phyloP scores from a whole-genome alignment of 2,888 invertebrate genomes.

The Dicroscelio sp. region DNA sequence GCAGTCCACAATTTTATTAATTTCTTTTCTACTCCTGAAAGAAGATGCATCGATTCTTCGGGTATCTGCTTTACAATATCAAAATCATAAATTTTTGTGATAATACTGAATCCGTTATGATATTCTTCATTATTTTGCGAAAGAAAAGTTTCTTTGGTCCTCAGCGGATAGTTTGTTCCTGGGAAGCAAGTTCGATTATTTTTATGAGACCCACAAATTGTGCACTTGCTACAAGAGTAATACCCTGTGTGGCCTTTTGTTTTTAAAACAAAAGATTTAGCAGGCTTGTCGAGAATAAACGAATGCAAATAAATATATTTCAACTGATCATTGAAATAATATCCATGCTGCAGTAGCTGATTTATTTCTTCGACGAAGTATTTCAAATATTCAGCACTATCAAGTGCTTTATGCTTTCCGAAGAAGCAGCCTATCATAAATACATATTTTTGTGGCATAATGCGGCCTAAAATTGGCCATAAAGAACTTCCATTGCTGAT shows the following conservation, averaged over 20 bases:
- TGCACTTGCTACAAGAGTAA: conserved; percentile 44
- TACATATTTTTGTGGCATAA: not conserved
- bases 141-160: not conserved
- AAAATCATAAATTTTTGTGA: conserved; percentile 7
- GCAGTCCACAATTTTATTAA: conserved; percentile 33
- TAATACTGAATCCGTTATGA: conserved; percentile 25
- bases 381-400: conserved; percentile 22
- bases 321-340: too few species aligned
- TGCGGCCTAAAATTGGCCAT: conserved; percentile 44
- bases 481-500: not conserved
- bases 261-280: conserved; percentile 19
- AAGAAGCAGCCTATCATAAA: conserved; percentile 50
- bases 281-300: conserved; percentile 48
- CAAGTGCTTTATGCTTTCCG: conserved; percentile 4
- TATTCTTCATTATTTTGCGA: not conserved
- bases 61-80: conserved; percentile 17
- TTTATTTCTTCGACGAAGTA: conserved; percentile 32
- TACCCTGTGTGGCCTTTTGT: conserved; percentile 37
- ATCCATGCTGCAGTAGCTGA: too few species aligned
- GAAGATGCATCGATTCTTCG: conserved; percentile 17
- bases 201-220: not conserved
- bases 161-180: not conserved
- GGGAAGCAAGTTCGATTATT: conserved; percentile 27
- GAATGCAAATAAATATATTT: too few species aligned
- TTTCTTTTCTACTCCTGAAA: conserved; percentile 33